A percentile compares a stretch with the other conserved stretches of the same genome.
phyloP scores from a whole-genome alignment of 1,140 invertebrate genomes.

The Drosophila malerkotliana region DNA sequence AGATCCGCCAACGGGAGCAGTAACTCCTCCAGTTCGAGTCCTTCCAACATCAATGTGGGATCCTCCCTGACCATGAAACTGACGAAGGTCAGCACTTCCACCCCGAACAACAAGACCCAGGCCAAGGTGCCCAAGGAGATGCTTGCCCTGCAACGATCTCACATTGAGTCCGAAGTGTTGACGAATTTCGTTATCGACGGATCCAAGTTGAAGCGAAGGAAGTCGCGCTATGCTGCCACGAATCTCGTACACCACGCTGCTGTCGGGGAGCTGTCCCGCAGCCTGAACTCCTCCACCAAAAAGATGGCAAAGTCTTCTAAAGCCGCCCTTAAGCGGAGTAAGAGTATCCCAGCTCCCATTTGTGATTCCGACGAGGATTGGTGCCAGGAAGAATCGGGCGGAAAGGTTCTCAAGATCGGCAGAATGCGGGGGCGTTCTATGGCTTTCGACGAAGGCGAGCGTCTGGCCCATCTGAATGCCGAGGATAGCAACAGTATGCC shows the following conservation, averaged over 20 bases:
- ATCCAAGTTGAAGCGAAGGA: slow-evolving; percentile 58
- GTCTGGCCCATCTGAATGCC: slow-evolving; percentile 15
- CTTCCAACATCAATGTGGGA: slow-evolving; percentile 25
- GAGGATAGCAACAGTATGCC: slow-evolving; percentile 44
- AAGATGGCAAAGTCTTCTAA: slow-evolving; percentile 1
- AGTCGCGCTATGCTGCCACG: slow-evolving; percentile 38
- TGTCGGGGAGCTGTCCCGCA: slow-evolving; percentile 24
- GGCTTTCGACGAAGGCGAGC: slow-evolving; percentile 24
- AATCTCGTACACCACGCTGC: slow-evolving; percentile 23
- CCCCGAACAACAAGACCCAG: slow-evolving; percentile 42
- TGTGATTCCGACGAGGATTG: slow-evolving; percentile 52
- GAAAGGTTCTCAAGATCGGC: background rate
- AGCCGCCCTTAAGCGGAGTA: slow-evolving; percentile 47
- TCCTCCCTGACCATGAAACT: slow-evolving; percentile 69
- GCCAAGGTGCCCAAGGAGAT: slow-evolving; percentile 56
- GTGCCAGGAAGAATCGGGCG: slow-evolving; percentile 12
- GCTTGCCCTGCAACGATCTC: slow-evolving; percentile 65
- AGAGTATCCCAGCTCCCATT: slow-evolving; percentile 49
- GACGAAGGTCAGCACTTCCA: slow-evolving; percentile 62
- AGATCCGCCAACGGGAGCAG: slow-evolving; percentile 56
- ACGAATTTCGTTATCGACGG: slow-evolving; percentile 65
- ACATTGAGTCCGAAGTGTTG: slow-evolving; percentile 75
- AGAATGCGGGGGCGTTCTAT: slow-evolving; percentile 32
- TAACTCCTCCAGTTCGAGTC: slow-evolving; percentile 55
- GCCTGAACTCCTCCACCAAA: slow-evolving; percentile 4